Conservation (phyloP, 2,888 invertebrate genomes). For the Lathronympha strigana region DNA sequence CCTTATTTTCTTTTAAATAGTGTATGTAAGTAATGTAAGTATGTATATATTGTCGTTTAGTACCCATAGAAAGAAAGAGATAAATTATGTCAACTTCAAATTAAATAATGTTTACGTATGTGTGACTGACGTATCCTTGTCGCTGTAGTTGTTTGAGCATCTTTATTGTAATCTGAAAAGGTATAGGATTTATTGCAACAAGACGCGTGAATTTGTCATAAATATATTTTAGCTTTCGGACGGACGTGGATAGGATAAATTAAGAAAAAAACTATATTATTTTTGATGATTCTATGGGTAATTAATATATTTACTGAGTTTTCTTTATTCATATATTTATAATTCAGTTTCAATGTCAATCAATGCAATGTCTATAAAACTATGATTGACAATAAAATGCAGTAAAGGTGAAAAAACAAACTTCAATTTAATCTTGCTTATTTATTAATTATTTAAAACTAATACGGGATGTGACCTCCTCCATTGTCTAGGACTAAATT, state of each 20-base stretch:
- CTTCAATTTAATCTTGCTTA: background rate
- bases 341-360: conserved; percentile 10
- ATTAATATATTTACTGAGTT: conserved; percentile 4
- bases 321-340: conserved; percentile 6
- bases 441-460: conserved; percentile 7
- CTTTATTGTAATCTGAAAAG: conserved; percentile 2
- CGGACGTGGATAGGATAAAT: conserved; percentile 10
- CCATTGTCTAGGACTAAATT: conserved; percentile 9
- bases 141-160: conserved; percentile 8
- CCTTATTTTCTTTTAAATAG: too few species aligned
- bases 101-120: conserved; percentile 6
- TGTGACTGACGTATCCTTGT: conserved; percentile 3
- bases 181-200: conserved; percentile 4
- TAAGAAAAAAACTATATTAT: conserved; percentile 11
- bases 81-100: conserved; percentile 1
- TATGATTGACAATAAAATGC: conserved; percentile 8
- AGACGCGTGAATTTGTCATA: conserved; percentile 11
- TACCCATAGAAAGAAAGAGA: background rate
- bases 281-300: conserved; percentile 7
- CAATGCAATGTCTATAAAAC: conserved; percentile 9
- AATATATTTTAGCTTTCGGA: conserved; percentile 6
- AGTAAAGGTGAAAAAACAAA: conserved; percentile 5
- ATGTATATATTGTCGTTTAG: too few species aligned
- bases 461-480: conserved; percentile 14
- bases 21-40: too few species aligned